Evolutionary conservation across 2,888 invertebrate species (phyloP), one percentile per base, ranked within the genome.

Genomic region (Ommatoiulus sabulosus): DNA sequence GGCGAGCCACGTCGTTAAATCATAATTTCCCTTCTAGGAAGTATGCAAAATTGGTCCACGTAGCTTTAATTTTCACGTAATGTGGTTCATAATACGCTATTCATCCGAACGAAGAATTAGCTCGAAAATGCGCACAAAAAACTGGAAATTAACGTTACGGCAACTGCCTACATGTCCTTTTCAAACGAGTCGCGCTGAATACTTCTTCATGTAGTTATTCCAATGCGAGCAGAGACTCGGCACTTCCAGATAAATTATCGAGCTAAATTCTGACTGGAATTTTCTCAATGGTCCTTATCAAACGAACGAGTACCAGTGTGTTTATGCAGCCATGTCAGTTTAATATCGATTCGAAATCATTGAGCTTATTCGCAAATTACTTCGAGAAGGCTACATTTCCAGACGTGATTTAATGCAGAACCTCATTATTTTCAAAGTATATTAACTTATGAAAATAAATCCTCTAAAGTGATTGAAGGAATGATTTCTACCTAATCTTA

Each of bases 1-100:
- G 80, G 80, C 80, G 80, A 80, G 80, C 80, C 24, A 35, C 35
- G 80, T 80, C 80, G 80, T 80, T 80, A 80, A 80, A 80, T 24
- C 80, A 80, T 80, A 80, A 80, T 80, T 80, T 80, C 80, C 15
- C 3, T 80, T 80, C 80, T 7, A 80, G 10, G 80, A 80, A 80
- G 12, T 80, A 80, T 80, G 80, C 15, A 80, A 80, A 80, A 80
- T 80, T 80, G 35, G 8, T 35, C 35, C 3, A 35, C 12, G 80
- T 10, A 80, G 80, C 80, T 35, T 35, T 80, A 20, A 80, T 80
- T 80, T 72, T 72, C 72, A 20, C 24, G 72, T 72, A 72, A 72
- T 72, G 20, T 72, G 20, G 20, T 6, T 72, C 20, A 20, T 24
- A 52, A 35, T 35, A 8, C 5, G n/a, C 52, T 80, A 80, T 20